phyloP scores from a whole-genome alignment of 2,888 invertebrate genomes.

The Eupsilia transversa region DNA sequence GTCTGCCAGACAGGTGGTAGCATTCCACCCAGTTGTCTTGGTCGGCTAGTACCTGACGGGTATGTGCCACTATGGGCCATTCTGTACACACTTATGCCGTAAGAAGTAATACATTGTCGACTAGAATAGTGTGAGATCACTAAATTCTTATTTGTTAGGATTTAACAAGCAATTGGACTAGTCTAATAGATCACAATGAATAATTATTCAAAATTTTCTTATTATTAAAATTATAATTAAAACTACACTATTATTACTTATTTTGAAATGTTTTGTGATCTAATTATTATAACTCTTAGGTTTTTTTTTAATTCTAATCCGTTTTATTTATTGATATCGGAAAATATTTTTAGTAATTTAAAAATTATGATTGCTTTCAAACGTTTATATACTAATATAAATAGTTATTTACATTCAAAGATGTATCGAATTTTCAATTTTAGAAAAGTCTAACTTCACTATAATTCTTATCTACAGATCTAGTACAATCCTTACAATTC shows the following conservation, averaged over 20 bases:
- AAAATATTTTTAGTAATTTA: slow-evolving; percentile 23
- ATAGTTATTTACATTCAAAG: background rate
- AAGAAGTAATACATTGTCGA: slow-evolving; percentile 24
- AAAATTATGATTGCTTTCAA: slow-evolving; percentile 1
- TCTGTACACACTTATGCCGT: background rate
- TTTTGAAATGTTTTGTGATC: slow-evolving; percentile 13
- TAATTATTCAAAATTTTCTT: slow-evolving; percentile 16
- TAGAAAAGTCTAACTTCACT: background rate
- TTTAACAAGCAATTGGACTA: slow-evolving; percentile 42
- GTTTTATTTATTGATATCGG: slow-evolving; percentile 32
- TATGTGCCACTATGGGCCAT: background rate
- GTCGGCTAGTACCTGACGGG: background rate
- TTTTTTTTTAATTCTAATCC: background rate
- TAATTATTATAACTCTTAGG: slow-evolving; percentile 1
- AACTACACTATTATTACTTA: slow-evolving; percentile 28
- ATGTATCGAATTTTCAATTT: background rate
- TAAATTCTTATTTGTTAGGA: slow-evolving; percentile 10
- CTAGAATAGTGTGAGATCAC: slow-evolving; percentile 54
- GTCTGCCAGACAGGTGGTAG: background rate
- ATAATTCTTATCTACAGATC: background rate
- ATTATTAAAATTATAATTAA: slow-evolving; percentile 31
- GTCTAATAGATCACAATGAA: slow-evolving; percentile 47
- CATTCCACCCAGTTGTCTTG: background rate
- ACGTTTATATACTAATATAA: background rate
- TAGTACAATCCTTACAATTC: background rate